These are phyloP conservation scores for Oriolus oriolus DNA, from an alignment of 2,113 vertebrate species.

Conservation along the genomic window DNA sequence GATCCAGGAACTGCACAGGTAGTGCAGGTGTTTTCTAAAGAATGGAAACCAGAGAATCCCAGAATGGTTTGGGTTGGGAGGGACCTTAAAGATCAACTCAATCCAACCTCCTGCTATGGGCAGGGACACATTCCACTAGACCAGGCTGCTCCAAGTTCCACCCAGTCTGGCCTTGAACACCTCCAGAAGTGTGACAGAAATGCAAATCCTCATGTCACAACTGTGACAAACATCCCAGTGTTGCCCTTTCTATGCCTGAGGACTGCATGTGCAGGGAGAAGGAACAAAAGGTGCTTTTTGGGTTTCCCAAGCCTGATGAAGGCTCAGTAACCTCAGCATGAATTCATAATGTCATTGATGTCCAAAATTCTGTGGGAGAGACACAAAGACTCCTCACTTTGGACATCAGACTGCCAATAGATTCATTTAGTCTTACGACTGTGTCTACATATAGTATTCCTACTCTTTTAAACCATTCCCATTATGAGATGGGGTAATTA, in stretches of 20 bases:
- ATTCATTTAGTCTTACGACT: not conserved
- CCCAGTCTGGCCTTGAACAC: not conserved
- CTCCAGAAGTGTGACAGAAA: not conserved
- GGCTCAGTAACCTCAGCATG: not conserved
- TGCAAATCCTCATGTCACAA: not conserved
- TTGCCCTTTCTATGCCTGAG: not conserved
- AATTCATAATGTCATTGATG: not conserved
- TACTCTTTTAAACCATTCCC: not conserved
- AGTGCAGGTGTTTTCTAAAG: not conserved
- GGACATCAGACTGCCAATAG: not conserved
- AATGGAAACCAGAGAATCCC: not conserved
- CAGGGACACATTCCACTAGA: not conserved
- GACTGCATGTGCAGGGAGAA: not conserved
- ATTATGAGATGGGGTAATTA: not conserved
- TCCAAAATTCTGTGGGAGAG: not conserved
- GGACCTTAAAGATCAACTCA: not conserved
- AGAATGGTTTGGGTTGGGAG: not conserved
- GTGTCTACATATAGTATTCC: not conserved
- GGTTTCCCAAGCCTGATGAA: not conserved
- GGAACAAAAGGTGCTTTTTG: not conserved
- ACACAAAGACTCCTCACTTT: not conserved
- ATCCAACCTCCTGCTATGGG: not conserved
- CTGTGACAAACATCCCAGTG: not conserved
- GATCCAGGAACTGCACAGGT: not conserved
- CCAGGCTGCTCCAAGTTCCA: not conserved